Evolutionary conservation across 2,113 vertebrate genomes (phyloP).

Genomic region (Megalops atlanticus): DNA sequence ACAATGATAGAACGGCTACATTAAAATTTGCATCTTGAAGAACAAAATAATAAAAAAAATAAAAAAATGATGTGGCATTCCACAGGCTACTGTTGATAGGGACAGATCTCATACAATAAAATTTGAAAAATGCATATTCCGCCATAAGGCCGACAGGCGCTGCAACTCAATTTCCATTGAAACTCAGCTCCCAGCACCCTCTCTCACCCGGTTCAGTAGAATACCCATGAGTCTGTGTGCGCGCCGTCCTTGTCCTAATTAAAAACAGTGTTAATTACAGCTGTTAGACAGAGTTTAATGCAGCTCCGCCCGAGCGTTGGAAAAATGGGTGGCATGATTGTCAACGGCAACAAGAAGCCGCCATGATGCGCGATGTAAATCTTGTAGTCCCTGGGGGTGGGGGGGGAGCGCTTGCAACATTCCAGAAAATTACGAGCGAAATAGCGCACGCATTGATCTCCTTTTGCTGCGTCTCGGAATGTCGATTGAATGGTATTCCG

Average conservation of each 20-base stretch:
- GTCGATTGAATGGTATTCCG: background rate
- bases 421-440: background rate
- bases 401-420: no score
- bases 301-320: background rate
- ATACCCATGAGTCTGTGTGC: no score
- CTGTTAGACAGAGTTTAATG: background rate
- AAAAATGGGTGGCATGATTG: background rate
- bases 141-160: background rate
- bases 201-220: background rate
- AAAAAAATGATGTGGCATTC: no score
- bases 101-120: no score
- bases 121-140: background rate
- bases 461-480: background rate
- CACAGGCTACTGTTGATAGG: no score
- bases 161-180: background rate
- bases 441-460: background rate
- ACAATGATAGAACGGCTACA: background rate
- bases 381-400: no score
- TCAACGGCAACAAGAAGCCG: no score
- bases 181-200: no score
- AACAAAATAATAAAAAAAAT: no score
- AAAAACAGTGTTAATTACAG: background rate
- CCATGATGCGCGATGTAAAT: no score
- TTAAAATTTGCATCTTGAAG: background rate
- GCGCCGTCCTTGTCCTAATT: background rate